Evolutionary conservation across 1,140 invertebrate genomes (phyloP).

Genomic region (Drosophila santomea): DNA sequence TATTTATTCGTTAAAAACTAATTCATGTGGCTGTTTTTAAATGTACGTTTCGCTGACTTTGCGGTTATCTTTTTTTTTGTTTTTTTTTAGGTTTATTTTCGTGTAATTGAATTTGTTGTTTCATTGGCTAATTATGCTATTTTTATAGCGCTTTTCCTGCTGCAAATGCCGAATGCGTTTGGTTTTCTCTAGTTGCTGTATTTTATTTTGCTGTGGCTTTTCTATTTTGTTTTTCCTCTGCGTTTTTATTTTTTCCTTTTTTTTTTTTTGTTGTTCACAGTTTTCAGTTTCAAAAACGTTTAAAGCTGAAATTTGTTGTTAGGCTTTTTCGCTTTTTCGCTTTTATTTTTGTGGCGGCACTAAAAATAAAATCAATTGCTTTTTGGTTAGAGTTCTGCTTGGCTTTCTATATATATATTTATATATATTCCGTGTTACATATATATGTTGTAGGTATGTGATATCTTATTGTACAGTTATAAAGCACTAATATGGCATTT

Average conservation of each 20-base stretch:
- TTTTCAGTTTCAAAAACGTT: conserved; percentile 53
- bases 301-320: conserved; percentile 52
- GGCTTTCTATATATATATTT: conserved; percentile 32
- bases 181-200: conserved; percentile 39
- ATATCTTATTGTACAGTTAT: conserved; percentile 78
- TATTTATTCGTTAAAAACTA: conserved; percentile 27
- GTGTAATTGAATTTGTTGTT: conserved; percentile 57
- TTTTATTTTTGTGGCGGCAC: conserved; percentile 57
- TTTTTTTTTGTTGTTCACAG: conserved; percentile 43
- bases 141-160: conserved; percentile 56
- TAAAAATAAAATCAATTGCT: conserved; percentile 79
- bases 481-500: conserved; percentile 80
- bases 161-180: conserved; percentile 46
- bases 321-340: conserved; percentile 18
- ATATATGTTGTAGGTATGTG: conserved; percentile 23
- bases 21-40: conserved; percentile 26
- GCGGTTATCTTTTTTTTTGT: conserved; percentile 35
- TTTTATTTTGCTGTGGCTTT: conserved; percentile 51
- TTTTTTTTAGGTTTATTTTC: conserved; percentile 26
- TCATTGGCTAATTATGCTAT: conserved; percentile 77
- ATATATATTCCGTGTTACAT: conserved; percentile 28
- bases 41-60: conserved; percentile 35
- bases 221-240: conserved; percentile 20
- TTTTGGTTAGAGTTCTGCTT: conserved; percentile 42
- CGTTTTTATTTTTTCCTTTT: conserved; percentile 6